Evolutionary conservation across 2,797 vertebrate species (phyloP), one percentile per base, ranked within the genome.

Genomic region (Gila robusta): DNA sequence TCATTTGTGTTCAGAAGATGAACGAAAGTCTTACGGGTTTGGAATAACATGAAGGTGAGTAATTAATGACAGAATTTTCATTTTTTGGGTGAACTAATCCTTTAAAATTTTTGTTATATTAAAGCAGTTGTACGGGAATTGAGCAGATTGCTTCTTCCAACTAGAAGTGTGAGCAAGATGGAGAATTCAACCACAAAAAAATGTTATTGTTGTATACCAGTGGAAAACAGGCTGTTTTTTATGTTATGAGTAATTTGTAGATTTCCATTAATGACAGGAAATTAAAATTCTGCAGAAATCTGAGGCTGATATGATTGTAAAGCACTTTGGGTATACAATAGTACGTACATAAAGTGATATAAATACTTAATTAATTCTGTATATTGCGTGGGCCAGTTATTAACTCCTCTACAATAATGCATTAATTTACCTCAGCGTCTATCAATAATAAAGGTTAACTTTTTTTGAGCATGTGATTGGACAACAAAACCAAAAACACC

Each of bases 81-180:
- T 1, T 7, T 16, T 28, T 16, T 6, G 12, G n/a, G 26, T 6
- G 2, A 64, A 64, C 5, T 6, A 64, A 1, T 0, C 23, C 56
- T n/a, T n/a, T 49, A 35, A 26, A 14, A 52, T 6, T n/a, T 71
- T 19, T 59, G 49, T 47, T 39, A 66, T 28, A 37, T 56, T 82
- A 39, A 71, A 71, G 80, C 23, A 47, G 11, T 66, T 35, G 28
- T 35, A 28, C 12, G 9, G 9, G 39, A 64, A 35, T 59, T 59
- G n/a, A 16, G 11, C 35, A 41, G 19, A 64, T 64, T 74, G 1
- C 41, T 83, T 49, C 37, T 56, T 37, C 9, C 26, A 6, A n/a
- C 21, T 83, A 54, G 28, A 83, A 6, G 44, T 83, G 39, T n/a
- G 28, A 83, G 6, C 19, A 83, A 64, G 71, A 49, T n/a, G 3